Evolutionary conservation across 2,797 vertebrate genomes (phyloP).

Genomic region (Myotis vivesi): DNA sequence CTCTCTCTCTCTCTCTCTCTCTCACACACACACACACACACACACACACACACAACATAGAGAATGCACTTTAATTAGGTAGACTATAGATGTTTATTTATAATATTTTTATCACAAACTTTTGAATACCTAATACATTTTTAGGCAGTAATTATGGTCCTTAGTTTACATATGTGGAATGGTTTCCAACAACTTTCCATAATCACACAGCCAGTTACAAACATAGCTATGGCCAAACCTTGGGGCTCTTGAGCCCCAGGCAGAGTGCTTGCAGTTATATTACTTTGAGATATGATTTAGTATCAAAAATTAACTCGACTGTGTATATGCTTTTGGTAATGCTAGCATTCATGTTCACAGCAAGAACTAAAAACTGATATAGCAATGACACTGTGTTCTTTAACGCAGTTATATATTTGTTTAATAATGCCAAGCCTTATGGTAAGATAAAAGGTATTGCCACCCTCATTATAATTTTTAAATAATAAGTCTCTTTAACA

Average conservation of each 20-base stretch:
- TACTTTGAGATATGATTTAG: neutral
- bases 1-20: no score
- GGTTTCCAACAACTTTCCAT: neutral
- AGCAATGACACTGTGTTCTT: neutral
- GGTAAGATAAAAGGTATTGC: neutral
- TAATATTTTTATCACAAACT: neutral
- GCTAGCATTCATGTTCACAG: neutral
- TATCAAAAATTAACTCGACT: neutral
- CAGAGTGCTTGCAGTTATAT: neutral
- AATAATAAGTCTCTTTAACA: neutral
- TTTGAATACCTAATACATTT: neutral
- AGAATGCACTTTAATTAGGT: neutral
- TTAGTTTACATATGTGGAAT: neutral
- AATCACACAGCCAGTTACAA: neutral
- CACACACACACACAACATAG: no score
- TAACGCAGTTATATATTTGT: neutral
- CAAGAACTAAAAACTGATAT: neutral
- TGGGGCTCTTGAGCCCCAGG: neutral
- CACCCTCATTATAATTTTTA: neutral
- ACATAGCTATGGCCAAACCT: neutral
- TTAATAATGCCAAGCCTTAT: neutral
- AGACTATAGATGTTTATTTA: neutral
- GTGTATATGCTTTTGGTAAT: neutral
- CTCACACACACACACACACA: no score
- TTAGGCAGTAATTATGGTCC: neutral